Conservation (phyloP, 2,888 invertebrate species). For the Caradrina kadenii region DNA sequence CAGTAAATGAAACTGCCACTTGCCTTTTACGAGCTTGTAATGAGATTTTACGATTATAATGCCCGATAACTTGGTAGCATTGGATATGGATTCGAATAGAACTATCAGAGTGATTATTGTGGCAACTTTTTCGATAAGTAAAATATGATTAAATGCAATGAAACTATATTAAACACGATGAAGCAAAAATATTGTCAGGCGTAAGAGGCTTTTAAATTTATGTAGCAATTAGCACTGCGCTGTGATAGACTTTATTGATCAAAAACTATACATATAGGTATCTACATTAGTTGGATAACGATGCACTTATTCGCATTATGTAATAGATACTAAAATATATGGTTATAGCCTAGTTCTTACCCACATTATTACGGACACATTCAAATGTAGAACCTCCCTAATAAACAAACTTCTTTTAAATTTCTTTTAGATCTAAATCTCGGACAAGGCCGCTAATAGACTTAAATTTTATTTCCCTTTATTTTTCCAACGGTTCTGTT, state of each 20-base stretch:
- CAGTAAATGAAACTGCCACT: slow-evolving; percentile 1
- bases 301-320: neutral
- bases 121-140: neutral
- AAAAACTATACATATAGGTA: neutral
- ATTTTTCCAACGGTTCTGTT: slow-evolving; percentile 40
- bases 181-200: slow-evolving; percentile 12
- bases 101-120: neutral
- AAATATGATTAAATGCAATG: neutral
- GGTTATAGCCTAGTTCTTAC: too few species aligned
- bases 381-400: slow-evolving; percentile 6
- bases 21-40: neutral
- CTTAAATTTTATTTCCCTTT: slow-evolving; percentile 54
- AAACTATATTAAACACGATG: neutral
- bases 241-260: neutral
- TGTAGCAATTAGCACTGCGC: neutral
- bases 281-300: too few species aligned
- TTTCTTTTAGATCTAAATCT: slow-evolving; percentile 42
- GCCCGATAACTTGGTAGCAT: neutral
- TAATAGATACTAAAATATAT: too few species aligned
- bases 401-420: slow-evolving; percentile 21
- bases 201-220: neutral
- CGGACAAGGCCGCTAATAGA: slow-evolving; percentile 47
- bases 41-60: neutral
- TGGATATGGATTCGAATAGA: neutral
- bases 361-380: neutral